These are phyloP conservation scores for Trochalopteron elliotii DNA, from an alignment of 2,113 vertebrate genomes.

Conservation along the genomic window DNA sequence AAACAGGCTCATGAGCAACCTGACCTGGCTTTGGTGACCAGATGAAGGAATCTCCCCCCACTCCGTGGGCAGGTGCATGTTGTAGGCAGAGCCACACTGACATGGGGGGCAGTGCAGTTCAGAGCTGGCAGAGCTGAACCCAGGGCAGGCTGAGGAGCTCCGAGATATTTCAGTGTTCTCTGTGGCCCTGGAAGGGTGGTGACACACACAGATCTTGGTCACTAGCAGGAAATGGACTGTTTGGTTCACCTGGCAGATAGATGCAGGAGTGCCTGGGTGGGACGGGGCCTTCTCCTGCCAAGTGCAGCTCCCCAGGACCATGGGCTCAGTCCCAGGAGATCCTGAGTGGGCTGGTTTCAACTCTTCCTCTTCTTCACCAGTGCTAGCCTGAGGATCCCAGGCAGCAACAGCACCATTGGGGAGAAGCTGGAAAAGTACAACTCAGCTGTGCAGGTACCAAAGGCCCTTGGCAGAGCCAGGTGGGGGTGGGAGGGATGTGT, in stretches of 20 bases:
- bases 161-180: neutral
- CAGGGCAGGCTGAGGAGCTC: neutral
- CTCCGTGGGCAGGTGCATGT: neutral
- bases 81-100: neutral
- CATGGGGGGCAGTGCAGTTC: fast-evolving
- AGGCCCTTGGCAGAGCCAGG: neutral
- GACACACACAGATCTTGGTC: neutral
- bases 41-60: neutral
- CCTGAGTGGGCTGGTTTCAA: neutral
- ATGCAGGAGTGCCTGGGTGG: neutral
- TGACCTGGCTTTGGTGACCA: neutral
- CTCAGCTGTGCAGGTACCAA: slow-evolving; percentile 84
- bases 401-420: slow-evolving; percentile 74
- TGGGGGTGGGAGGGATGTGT: neutral
- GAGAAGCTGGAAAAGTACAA: slow-evolving; percentile 89
- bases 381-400: slow-evolving; percentile 81
- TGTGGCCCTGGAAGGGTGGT: neutral
- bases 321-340: neutral
- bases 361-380: slow-evolving; percentile 54
- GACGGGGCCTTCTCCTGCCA: neutral
- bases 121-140: neutral
- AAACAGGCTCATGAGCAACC: neutral
- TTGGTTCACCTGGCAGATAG: neutral
- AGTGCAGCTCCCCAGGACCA: neutral
- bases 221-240: neutral